Evolutionary conservation across 1,140 invertebrate genomes (phyloP).

Genomic region (Lordiphosa collinella): DNA sequence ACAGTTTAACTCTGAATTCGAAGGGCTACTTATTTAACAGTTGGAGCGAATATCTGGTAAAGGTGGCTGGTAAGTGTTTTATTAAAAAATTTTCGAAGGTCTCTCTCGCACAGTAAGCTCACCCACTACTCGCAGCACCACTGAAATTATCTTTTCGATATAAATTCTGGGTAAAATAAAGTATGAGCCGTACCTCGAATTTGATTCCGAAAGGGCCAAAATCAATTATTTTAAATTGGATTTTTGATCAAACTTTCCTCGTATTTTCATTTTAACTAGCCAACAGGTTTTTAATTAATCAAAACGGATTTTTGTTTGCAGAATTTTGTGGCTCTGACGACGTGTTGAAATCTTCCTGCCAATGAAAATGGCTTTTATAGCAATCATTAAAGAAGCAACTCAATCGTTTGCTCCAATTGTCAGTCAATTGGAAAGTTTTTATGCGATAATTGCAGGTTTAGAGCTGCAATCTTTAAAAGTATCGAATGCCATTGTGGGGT

Average conservation of each 20-base stretch:
- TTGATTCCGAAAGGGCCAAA: no score
- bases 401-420: conserved; percentile 59
- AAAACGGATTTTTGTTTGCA: conserved; percentile 28
- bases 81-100: no score
- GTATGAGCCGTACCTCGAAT: no score
- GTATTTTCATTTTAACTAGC: conserved; percentile 32
- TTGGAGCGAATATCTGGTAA: no score
- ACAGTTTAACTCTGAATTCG: no score
- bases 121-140: no score
- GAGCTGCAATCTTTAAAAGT: conserved; percentile 16
- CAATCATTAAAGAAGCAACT: conserved; percentile 29
- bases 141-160: no score
- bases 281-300: conserved; percentile 49
- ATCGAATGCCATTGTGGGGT: background rate
- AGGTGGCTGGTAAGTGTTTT: no score
- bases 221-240: no score
- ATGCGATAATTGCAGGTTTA: conserved; percentile 9
- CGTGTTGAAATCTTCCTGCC: conserved; percentile 40
- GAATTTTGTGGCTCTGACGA: conserved; percentile 13
- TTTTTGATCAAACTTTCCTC: conserved; percentile 9
- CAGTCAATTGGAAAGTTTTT: conserved; percentile 50
- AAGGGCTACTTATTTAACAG: no score
- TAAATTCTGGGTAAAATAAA: no score
- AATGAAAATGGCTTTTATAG: conserved; percentile 50
- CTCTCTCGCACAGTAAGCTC: no score